phyloP scores from a whole-genome alignment of 1,140 invertebrate species.

The Phymorhynchus buccinoides region DNA sequence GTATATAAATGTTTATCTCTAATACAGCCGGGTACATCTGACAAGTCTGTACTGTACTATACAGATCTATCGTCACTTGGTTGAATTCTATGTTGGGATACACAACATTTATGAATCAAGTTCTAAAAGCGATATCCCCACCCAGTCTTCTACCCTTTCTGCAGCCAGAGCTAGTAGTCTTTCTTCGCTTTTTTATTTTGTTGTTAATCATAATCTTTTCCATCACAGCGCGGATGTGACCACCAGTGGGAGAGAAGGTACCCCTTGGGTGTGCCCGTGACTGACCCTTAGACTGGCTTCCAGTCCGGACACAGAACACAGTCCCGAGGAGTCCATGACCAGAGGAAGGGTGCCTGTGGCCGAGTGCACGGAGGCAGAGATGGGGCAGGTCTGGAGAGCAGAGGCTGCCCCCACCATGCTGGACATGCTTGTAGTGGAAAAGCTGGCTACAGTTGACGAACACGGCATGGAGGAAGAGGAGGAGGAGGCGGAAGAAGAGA shows the following conservation, averaged over 20 bases:
- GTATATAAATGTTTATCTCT: too few species aligned
- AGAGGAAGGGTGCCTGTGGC: slow-evolving; percentile 5
- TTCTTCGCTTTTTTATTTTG: background rate
- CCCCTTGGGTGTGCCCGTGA: background rate
- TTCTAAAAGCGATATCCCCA: background rate
- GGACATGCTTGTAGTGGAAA: background rate
- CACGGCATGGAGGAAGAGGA: slow-evolving; percentile 4
- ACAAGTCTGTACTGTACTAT: background rate
- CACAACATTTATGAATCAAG: background rate
- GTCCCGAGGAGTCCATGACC: slow-evolving; percentile 32
- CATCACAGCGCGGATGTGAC: slow-evolving; percentile 31
- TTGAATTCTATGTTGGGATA: too few species aligned
- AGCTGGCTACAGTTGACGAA: background rate
- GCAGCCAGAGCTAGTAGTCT: too few species aligned
- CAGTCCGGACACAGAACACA: slow-evolving; percentile 32
- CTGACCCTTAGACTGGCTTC: background rate
- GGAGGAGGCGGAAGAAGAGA: background rate
- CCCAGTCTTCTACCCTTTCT: too few species aligned
- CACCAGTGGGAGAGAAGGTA: slow-evolving; percentile 11
- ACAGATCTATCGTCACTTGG: background rate
- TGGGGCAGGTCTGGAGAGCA: slow-evolving; percentile 26
- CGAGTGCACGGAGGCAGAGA: slow-evolving; percentile 33
- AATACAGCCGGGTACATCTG: too few species aligned
- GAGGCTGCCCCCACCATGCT: slow-evolving; percentile 36
- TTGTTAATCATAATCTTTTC: too few species aligned